phyloP scores from a whole-genome alignment of 1,140 invertebrate species.

The Aricia agestis region DNA sequence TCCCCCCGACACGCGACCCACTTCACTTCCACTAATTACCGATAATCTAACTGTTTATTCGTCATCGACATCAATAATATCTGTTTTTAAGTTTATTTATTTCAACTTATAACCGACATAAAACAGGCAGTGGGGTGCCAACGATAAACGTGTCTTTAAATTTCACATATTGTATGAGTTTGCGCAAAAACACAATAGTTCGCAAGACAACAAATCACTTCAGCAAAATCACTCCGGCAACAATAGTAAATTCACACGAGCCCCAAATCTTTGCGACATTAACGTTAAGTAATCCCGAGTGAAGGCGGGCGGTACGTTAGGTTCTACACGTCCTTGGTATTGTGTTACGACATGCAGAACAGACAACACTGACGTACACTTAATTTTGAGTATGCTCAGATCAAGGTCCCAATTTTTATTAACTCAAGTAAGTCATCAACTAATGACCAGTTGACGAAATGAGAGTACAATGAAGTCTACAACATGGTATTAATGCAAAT shows the following conservation, averaged over 20 bases:
- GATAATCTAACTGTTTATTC: neutral
- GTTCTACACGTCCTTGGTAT: neutral
- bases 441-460: neutral
- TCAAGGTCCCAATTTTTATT: constrained; percentile 1
- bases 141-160: neutral
- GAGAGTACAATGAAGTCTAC: neutral
- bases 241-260: constrained; percentile 3
- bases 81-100: neutral
- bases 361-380: neutral
- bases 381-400: neutral
- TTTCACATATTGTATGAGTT: neutral
- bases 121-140: neutral
- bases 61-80: neutral
- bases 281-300: neutral
- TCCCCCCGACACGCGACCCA: neutral
- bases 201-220: neutral
- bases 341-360: neutral
- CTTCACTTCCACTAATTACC: constrained; percentile 1
- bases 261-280: constrained; percentile 8
- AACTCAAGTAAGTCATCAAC: neutral
- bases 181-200: neutral
- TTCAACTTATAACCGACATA: neutral
- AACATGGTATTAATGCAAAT: no score
- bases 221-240: neutral
- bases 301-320: constrained; percentile 3